A percentile compares a stretch with the other conserved stretches of the same genome.
Evolutionary conservation across 2,113 vertebrate genomes (phyloP).

Genomic region (Marcusenius ussheri): DNA sequence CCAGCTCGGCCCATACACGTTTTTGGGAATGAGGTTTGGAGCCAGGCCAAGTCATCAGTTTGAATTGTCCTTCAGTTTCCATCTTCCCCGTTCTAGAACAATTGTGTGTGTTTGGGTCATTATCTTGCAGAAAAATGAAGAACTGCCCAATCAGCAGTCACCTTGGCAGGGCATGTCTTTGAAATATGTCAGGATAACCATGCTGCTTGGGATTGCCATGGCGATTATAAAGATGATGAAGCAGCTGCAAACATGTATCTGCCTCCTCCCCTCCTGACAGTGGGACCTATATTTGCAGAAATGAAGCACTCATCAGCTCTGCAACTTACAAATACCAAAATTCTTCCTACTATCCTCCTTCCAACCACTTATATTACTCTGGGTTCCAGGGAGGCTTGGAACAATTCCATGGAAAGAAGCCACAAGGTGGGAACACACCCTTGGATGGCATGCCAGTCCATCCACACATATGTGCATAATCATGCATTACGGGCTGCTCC

Average conservation of each 20-base stretch:
- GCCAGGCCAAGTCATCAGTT: background rate
- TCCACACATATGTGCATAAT: background rate
- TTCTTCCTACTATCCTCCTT: background rate
- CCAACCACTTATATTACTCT: background rate
- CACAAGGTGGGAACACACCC: background rate
- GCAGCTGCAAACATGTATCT: background rate
- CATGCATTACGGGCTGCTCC: background rate
- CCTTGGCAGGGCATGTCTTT: background rate
- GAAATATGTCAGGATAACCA: background rate
- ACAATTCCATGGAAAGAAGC: background rate
- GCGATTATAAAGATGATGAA: background rate
- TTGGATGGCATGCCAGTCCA: background rate
- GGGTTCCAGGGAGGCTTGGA: background rate
- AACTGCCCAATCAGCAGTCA: background rate
- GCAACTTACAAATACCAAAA: background rate
- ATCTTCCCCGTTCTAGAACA: background rate
- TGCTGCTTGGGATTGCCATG: background rate
- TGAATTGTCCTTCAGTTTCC: background rate
- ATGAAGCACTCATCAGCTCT: background rate
- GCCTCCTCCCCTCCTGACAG: background rate
- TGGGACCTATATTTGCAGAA: background rate
- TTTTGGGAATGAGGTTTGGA: background rate
- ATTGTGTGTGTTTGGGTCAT: background rate
- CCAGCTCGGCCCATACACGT: background rate
- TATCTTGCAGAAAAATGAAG: background rate